Evolutionary conservation across 2,113 vertebrate species (phyloP).

Genomic region (Mus pahari): DNA sequence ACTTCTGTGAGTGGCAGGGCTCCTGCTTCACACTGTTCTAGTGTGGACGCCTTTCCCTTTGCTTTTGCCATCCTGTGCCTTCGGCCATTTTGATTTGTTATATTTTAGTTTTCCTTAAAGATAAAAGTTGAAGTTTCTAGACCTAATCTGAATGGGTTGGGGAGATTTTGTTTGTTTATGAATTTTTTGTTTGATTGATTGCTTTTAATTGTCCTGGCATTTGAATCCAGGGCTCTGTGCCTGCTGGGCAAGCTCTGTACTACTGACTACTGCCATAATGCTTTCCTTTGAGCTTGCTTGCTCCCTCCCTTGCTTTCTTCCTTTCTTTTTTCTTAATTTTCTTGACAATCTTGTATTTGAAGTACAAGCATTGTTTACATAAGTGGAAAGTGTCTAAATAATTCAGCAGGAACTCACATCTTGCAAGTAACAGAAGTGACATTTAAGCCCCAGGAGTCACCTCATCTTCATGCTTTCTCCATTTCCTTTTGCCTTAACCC

Average conservation of each 20-base stretch:
- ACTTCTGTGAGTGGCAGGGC: not conserved
- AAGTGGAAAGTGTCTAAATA: conserved; percentile 5
- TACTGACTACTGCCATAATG: not conserved
- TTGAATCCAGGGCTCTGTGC: not conserved
- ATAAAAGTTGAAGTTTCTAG: not conserved
- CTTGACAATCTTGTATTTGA: not conserved
- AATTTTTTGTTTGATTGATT: not conserved
- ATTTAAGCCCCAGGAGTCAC: not conserved
- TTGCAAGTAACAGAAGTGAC: not conserved
- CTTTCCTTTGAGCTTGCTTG: not conserved
- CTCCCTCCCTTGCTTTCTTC: no score
- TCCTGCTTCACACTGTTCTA: not conserved
- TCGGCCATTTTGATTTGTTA: not conserved
- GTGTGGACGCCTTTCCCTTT: not conserved
- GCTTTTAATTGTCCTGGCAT: not conserved
- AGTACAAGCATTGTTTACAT: not conserved
- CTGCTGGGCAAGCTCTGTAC: no score
- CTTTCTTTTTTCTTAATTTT: not conserved
- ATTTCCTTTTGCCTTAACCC: not conserved
- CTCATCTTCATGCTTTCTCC: not conserved
- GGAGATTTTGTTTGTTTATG: not conserved
- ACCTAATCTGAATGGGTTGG: not conserved
- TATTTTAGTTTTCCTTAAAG: not conserved
- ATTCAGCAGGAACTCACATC: not conserved
- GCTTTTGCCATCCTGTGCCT: not conserved